These are phyloP conservation scores for Chamaetylas fuelleborni DNA, from an alignment of 2,113 vertebrate genomes.

Conservation along the genomic window DNA sequence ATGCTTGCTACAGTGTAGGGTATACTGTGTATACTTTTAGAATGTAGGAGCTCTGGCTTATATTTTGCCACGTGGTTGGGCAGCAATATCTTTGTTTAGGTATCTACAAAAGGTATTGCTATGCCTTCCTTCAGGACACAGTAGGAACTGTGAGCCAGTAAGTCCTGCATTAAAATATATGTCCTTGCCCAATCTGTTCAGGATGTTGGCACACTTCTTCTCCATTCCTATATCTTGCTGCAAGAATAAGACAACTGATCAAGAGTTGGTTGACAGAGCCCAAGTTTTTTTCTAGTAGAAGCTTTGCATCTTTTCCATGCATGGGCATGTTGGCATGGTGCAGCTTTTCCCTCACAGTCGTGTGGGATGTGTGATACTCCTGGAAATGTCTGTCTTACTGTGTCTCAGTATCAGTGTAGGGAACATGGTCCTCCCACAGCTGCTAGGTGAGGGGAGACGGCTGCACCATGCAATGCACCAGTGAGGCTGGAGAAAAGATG, in stretches of 20 bases:
- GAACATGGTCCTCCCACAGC: not conserved
- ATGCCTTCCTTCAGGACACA: not conserved
- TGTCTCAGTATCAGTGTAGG: fast-evolving
- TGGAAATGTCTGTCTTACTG: not conserved
- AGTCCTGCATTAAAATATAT: not conserved
- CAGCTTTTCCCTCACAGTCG: not conserved
- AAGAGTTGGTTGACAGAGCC: not conserved
- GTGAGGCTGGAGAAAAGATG: not conserved
- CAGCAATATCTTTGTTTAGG: not conserved
- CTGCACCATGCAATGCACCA: not conserved
- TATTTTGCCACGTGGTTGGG: not conserved
- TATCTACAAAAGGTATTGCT: not conserved
- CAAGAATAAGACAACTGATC: not conserved
- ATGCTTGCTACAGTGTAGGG: not conserved
- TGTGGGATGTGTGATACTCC: not conserved
- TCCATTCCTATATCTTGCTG: not conserved
- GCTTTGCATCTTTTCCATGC: not conserved
- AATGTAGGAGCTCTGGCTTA: not conserved
- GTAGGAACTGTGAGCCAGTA: not conserved
- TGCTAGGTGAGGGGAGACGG: not conserved
- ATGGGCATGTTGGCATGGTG: not conserved
- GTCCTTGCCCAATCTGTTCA: not conserved
- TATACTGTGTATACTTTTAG: not conserved
- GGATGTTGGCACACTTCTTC: not conserved
- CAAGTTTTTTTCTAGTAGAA: not conserved